These are phyloP conservation scores for Dallia pectoralis DNA, from an alignment of 2,797 vertebrate species.

Conservation along the genomic window DNA sequence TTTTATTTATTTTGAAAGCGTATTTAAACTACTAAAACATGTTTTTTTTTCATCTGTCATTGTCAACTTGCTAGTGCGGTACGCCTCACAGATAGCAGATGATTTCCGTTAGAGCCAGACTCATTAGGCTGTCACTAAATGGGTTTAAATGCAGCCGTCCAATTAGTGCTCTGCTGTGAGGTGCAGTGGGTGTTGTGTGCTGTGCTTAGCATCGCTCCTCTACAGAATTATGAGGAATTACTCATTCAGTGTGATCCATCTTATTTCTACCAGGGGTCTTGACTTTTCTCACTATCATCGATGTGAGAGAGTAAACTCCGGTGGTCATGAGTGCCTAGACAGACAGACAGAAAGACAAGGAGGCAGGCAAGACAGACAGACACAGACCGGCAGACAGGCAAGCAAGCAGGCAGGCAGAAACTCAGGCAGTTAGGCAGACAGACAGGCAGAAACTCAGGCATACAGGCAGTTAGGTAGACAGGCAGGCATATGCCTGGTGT, in stretches of 20 bases:
- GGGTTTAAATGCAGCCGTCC: slow-evolving; percentile 75
- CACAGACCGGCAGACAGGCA: slow-evolving; percentile 46
- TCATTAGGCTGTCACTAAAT: slow-evolving; percentile 78
- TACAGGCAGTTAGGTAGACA: no score
- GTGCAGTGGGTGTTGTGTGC: slow-evolving; percentile 70
- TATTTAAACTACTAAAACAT: not conserved
- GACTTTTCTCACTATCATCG: slow-evolving; percentile 66
- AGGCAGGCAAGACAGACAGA: slow-evolving; percentile 53
- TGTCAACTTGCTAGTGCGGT: slow-evolving; percentile 61
- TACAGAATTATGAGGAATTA: slow-evolving; percentile 77
- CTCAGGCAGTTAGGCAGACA: no score
- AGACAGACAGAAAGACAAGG: slow-evolving; percentile 54
- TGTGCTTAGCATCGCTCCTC: slow-evolving; percentile 69
- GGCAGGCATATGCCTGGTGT: slow-evolving; percentile 36
- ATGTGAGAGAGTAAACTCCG: slow-evolving; percentile 64
- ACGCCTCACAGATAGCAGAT: slow-evolving; percentile 62
- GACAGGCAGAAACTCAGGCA: no score
- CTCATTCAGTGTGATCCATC: slow-evolving; percentile 74
- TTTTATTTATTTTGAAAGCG: not conserved
- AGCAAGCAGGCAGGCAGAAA: no score
- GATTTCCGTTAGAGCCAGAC: slow-evolving; percentile 64
- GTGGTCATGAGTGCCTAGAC: slow-evolving; percentile 63
- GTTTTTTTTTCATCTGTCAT: slow-evolving; percentile 41
- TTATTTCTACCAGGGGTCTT: slow-evolving; percentile 74
- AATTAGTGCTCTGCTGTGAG: slow-evolving; percentile 78